Evolutionary conservation across 1,140 invertebrate species (phyloP).

Genomic region (Saccostrea echinata): DNA sequence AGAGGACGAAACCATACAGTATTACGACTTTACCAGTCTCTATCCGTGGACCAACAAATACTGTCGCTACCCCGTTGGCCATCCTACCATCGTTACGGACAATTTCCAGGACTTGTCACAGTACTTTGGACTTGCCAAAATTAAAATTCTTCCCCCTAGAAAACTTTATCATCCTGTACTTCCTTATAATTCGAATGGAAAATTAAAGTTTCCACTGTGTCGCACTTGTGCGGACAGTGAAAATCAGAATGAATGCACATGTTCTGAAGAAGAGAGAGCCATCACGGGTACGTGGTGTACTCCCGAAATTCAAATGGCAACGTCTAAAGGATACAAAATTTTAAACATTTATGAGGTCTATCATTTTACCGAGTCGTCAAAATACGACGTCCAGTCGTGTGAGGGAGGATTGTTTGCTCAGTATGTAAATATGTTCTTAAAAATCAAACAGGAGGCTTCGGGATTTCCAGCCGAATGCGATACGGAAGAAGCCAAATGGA

Average conservation of each 20-base stretch:
- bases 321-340: conserved; percentile 52
- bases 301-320: conserved; percentile 47
- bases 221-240: conserved; percentile 37
- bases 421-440: conserved; percentile 63
- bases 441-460: conserved; percentile 63
- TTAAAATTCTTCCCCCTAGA: conserved; percentile 48
- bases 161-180: conserved; percentile 53
- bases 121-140: conserved; percentile 56
- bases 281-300: conserved; percentile 53
- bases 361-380: conserved; percentile 41
- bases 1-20: conserved; percentile 44
- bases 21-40: conserved; percentile 48
- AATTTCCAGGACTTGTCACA: conserved; percentile 42
- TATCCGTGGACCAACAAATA: conserved; percentile 56
- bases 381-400: conserved; percentile 50
- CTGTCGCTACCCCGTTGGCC: conserved; percentile 49
- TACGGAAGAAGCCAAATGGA: conserved; percentile 41
- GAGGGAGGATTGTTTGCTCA: conserved; percentile 54
- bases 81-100: conserved; percentile 51
- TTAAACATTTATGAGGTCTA: conserved; percentile 53
- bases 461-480: conserved; percentile 56
- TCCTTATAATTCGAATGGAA: conserved; percentile 51
- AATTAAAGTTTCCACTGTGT: conserved; percentile 56
- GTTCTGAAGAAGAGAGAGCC: conserved; percentile 40
- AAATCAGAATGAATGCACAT: conserved; percentile 41